phyloP scores from a whole-genome alignment of 2,888 invertebrate genomes.

The Caenorhabditis sp. region DNA sequence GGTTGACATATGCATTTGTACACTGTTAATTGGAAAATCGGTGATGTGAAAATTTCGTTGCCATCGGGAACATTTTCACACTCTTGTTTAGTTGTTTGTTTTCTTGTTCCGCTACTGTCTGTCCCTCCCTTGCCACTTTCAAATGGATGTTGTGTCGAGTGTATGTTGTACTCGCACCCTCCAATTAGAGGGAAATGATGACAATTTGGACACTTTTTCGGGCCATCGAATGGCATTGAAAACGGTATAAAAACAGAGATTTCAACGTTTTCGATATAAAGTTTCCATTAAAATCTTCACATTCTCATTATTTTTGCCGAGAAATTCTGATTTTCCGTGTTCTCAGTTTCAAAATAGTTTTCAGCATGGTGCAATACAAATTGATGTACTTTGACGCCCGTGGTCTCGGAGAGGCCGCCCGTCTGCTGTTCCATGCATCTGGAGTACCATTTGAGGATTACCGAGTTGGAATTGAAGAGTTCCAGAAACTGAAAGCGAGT shows the following conservation, averaged over 20 bases:
- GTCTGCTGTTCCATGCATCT: slow-evolving; percentile 17
- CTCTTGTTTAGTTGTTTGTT: background rate
- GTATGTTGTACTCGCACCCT: slow-evolving; percentile 7
- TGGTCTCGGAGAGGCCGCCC: slow-evolving; percentile 30
- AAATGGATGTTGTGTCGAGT: slow-evolving; percentile 16
- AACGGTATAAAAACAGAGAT: background rate
- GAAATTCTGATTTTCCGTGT: too few species aligned
- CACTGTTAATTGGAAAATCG: too few species aligned
- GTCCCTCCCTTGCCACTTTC: background rate
- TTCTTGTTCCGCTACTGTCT: background rate
- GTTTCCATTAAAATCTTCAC: too few species aligned
- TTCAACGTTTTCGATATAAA: background rate
- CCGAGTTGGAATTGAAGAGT: slow-evolving; percentile 19
- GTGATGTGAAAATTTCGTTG: too few species aligned
- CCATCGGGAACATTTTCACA: too few species aligned
- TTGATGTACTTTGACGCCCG: slow-evolving; percentile 41
- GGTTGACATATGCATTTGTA: too few species aligned
- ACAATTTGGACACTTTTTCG: background rate
- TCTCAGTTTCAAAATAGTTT: too few species aligned
- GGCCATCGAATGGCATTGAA: background rate
- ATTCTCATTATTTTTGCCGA: too few species aligned
- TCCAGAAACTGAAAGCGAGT: slow-evolving; percentile 13
- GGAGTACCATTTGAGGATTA: slow-evolving; percentile 24
- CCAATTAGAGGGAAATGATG: slow-evolving; percentile 6
- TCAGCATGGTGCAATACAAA: slow-evolving; percentile 35